Base-by-base conservation (phyloP, 1,140 invertebrate species). In the Magallana gigas region DNA sequence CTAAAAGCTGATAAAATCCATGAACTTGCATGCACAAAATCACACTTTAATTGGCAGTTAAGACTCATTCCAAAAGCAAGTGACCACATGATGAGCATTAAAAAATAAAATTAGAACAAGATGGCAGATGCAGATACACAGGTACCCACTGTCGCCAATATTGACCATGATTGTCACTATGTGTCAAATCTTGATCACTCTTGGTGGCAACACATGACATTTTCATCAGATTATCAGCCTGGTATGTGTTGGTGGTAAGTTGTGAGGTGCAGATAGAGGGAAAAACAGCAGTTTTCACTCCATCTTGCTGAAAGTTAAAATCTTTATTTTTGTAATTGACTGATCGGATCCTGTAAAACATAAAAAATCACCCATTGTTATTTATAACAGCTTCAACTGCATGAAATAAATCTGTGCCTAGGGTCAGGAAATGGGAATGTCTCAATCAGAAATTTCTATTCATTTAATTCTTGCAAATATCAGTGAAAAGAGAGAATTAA, bases 191-290 rank as follows among this genome's bases (percentile, higher is more conserved):
- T 2, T 76, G 68, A 48, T 48, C 36, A 48, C 36, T 48, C 36
- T 48, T 48, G 36, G 60, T 64, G 60, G 18, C 14, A 16, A 48
- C 36, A 18, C 23, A 4, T 76, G 68, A 29, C 23, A 76, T 12
- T 36, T 76, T 29, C 23, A 36, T 76, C 23, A 76, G 68, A 76
- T 76, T 76, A 12, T 2, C 23, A 29, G 23, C 9, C 18, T 76
- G 23, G 23, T 76, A 76, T 76, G 64, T 71, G 68, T 76, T 29
- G 18, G 23, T 76, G 23, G 68, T 76, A 29, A 76, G 68, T 48
- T 48, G 23, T 36, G 18, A 36, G 36, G 68, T 11, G 7, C 11
- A 36, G 12, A 11, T 9, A 76, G 18, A 76, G 68, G 14, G 36
- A 48, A 48, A 48, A 48, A 48, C 36, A 48, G 36, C 36, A 48